Evolutionary conservation across 1,140 invertebrate species (phyloP).

Genomic region (Sinella curviseta): DNA sequence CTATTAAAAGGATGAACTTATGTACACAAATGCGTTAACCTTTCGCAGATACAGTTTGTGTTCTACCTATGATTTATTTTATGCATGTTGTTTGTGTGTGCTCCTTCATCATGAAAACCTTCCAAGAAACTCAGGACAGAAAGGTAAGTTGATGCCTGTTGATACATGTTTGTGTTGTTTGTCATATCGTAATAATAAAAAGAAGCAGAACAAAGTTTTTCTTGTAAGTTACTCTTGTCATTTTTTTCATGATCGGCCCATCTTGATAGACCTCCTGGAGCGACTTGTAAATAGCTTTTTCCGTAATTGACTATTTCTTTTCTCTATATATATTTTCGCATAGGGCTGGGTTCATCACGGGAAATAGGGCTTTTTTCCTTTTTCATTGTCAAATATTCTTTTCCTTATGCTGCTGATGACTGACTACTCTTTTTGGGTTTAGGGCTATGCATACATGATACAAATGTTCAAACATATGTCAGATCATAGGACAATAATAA

Average conservation of each 20-base stretch:
- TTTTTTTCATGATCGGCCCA: slow-evolving; percentile 24
- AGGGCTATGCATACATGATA: no score
- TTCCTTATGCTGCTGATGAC: not conserved
- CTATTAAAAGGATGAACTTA: no score
- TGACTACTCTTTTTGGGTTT: no score
- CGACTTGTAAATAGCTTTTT: slow-evolving; percentile 43
- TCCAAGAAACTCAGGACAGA: not conserved
- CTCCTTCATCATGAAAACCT: not conserved
- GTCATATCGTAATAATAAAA: not conserved
- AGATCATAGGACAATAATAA: no score
- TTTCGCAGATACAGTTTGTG: not conserved
- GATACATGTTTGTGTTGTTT: not conserved
- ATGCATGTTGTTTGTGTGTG: not conserved
- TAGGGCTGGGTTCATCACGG: slow-evolving; percentile 6
- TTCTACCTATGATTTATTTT: not conserved
- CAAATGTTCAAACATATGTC: no score
- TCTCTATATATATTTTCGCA: not conserved
- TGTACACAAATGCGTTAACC: not conserved
- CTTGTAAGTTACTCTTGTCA: slow-evolving; percentile 13
- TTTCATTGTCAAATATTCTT: slow-evolving; percentile 4
- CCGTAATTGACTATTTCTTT: slow-evolving; percentile 40
- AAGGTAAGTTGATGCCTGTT: not conserved
- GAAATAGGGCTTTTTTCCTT: not conserved
- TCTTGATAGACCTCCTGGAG: slow-evolving; percentile 34
- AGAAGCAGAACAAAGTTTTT: slow-evolving; percentile 15